Conservation (phyloP, 2,888 invertebrate genomes). For the Drosophila testacea region DNA sequence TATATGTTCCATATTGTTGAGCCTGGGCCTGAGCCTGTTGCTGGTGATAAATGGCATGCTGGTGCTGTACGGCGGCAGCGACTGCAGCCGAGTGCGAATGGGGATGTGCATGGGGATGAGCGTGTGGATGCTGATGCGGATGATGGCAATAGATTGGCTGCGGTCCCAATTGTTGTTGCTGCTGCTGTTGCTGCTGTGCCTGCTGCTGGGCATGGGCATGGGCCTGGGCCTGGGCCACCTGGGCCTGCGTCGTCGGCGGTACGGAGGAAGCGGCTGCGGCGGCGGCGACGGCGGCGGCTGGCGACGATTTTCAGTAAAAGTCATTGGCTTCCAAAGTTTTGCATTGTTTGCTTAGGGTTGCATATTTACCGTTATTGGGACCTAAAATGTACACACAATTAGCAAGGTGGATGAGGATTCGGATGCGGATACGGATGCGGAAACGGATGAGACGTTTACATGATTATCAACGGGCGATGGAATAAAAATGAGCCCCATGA, state of each 20-base stretch:
- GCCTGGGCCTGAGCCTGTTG: slow-evolving; percentile 69
- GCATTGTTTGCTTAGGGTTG: slow-evolving; percentile 98
- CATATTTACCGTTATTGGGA: slow-evolving; percentile 95
- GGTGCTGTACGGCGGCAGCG: slow-evolving; percentile 86
- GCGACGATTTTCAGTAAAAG: slow-evolving; percentile 95
- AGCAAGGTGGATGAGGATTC: slow-evolving; percentile 72
- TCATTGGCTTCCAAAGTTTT: slow-evolving; percentile 96
- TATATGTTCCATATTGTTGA: slow-evolving; percentile 82
- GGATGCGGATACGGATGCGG: slow-evolving; percentile 56
- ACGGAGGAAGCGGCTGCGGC: slow-evolving; percentile 72
- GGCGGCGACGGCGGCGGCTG: slow-evolving; percentile 85
- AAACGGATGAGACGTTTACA: not conserved
- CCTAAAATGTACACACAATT: slow-evolving; percentile 84
- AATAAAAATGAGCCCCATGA: not conserved
- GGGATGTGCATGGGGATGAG: slow-evolving; percentile 84
- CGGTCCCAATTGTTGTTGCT: slow-evolving; percentile 78
- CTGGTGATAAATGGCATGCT: slow-evolving; percentile 86
- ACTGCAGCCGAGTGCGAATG: slow-evolving; percentile 86
- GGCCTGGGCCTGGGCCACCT: slow-evolving; percentile 54
- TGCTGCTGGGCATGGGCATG: slow-evolving; percentile 55
- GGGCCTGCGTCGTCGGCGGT: slow-evolving; percentile 82
- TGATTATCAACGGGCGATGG: slow-evolving; percentile 1
- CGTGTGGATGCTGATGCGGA: slow-evolving; percentile 84
- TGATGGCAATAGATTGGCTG: slow-evolving; percentile 85
- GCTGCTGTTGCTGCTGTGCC: slow-evolving; percentile 65